A percentile compares a stretch with the other conserved stretches of the same genome.
Conservation (phyloP, 2,113 vertebrate genomes). For the Daphoenositta chrysoptera region DNA sequence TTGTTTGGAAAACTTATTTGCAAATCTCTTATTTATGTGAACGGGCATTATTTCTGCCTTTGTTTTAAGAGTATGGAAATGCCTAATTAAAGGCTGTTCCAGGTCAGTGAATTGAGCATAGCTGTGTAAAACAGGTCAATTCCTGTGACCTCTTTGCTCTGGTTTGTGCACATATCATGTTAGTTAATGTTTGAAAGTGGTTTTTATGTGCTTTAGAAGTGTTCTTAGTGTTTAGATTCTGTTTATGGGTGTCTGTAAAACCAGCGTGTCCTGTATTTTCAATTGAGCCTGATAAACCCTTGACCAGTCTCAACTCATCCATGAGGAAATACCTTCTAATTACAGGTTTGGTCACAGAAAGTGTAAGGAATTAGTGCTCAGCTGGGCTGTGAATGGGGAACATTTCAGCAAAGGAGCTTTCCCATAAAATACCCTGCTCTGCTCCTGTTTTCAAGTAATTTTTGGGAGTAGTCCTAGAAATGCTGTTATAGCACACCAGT, state of each 20-base stretch:
- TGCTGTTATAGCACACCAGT: neutral
- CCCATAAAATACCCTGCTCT: neutral
- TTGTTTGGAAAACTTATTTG: neutral
- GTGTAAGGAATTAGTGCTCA: neutral
- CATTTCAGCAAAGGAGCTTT: neutral
- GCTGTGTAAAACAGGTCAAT: constrained; percentile 26
- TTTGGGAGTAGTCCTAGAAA: neutral
- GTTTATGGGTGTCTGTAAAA: neutral
- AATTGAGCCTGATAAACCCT: neutral
- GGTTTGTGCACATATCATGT: neutral
- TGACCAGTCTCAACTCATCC: neutral
- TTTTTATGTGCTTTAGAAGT: neutral
- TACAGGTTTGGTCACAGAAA: neutral
- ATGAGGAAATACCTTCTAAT: neutral
- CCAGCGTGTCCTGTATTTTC: neutral
- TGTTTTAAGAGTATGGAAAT: neutral
- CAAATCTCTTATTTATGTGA: neutral
- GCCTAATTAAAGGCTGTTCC: constrained; percentile 14
- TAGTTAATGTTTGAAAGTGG: neutral
- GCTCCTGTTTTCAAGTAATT: neutral
- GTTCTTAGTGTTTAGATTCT: neutral
- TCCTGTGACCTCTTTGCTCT: neutral
- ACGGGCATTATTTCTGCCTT: neutral
- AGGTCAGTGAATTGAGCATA: neutral
- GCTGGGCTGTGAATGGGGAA: neutral